Percentiles rank a stretch among this genome's conserved stretches.
Conservation (phyloP, 2,888 invertebrate species). For the Clistopyga incitator region DNA sequence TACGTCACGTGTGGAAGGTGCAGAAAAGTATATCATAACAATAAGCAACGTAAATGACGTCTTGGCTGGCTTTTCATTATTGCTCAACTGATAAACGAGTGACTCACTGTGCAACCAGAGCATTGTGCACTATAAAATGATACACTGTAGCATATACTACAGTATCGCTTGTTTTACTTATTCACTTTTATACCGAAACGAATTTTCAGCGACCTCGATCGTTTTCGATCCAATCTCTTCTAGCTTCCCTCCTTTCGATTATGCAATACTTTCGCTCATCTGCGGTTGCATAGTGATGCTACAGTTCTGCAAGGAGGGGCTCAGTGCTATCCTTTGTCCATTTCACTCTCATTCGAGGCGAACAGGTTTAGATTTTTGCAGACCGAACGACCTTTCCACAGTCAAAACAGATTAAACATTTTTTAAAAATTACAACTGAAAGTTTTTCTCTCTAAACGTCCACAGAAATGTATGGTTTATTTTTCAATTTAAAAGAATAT, state of each 20-base stretch:
- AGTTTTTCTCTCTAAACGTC: too few relatives aligned
- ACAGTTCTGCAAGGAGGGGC: slow-evolving; percentile 4
- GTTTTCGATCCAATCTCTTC: slow-evolving; percentile 1
- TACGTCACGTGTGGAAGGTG: not conserved
- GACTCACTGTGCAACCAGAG: slow-evolving; percentile 8
- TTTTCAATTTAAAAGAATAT: too few relatives aligned
- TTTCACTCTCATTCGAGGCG: not conserved
- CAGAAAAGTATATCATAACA: slow-evolving; percentile 2
- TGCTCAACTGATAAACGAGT: slow-evolving; percentile 21
- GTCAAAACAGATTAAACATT: too few relatives aligned
- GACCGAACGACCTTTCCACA: not conserved
- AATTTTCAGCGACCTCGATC: slow-evolving; percentile 3
- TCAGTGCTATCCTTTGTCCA: not conserved
- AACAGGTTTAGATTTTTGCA: not conserved
- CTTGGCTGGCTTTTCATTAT: slow-evolving; percentile 17
- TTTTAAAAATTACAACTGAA: too few relatives aligned
- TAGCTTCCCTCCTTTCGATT: slow-evolving; percentile 6
- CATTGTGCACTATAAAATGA: not conserved
- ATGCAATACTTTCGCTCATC: slow-evolving; percentile 24
- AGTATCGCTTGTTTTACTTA: not conserved
- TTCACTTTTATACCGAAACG: not conserved
- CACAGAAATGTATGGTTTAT: too few relatives aligned
- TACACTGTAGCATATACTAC: not conserved
- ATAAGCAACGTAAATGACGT: slow-evolving; percentile 13
- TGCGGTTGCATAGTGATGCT: not conserved